Evolutionary conservation across 2,797 vertebrate species (phyloP).

Genomic region (Poeciliopsis infans): DNA sequence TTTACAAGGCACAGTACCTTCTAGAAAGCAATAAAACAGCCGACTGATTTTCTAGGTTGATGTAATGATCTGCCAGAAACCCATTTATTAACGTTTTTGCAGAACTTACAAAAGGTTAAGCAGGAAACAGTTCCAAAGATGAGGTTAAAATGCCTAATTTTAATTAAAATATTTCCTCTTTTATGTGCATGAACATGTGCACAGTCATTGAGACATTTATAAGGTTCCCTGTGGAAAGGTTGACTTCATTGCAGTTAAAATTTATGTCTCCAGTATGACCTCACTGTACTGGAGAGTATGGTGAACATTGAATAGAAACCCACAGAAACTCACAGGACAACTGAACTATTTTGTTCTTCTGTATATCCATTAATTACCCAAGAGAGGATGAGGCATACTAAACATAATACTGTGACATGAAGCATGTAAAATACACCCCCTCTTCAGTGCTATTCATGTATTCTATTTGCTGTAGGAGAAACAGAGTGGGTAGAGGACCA

Average conservation of each 20-base stretch:
- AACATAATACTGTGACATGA: neutral
- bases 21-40: neutral
- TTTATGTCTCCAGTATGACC: neutral
- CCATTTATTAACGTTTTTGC: neutral
- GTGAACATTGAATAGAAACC: neutral
- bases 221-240: neutral
- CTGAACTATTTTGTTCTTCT: neutral
- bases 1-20: neutral
- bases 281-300: neutral
- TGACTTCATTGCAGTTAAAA: neutral
- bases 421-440: neutral
- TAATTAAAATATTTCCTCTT: neutral
- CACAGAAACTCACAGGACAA: neutral
- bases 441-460: neutral
- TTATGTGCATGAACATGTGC: neutral
- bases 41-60: neutral
- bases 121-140: neutral
- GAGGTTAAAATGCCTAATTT: neutral
- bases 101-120: neutral
- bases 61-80: neutral
- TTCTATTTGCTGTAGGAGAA: conserved; percentile 55
- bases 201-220: neutral
- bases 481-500: conserved; percentile 74
- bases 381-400: neutral
- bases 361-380: neutral